phyloP scores from a whole-genome alignment of 2,888 invertebrate species.

The Tetranychus truncatus region DNA sequence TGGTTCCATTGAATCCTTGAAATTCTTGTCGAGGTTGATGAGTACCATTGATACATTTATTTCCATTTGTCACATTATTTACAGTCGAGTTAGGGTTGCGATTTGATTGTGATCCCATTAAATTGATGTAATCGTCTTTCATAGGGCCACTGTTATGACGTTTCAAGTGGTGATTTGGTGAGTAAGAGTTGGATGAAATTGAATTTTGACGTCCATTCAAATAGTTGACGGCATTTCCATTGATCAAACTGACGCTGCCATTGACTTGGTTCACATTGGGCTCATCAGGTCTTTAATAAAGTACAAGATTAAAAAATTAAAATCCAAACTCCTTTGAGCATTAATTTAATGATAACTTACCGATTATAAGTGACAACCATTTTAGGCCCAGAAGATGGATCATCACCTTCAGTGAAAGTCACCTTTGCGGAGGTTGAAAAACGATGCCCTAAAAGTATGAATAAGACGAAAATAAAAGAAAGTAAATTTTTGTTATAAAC shows the following conservation, averaged over 20 bases:
- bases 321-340: not conserved
- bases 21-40: not conserved
- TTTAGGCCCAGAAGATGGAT: conserved; percentile 10
- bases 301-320: not conserved
- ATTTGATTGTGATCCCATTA: not conserved
- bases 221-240: not conserved
- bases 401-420: conserved; percentile 30
- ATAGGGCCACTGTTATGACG: not conserved
- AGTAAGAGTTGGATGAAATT: not conserved
- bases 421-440: conserved; percentile 61
- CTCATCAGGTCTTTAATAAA: not conserved
- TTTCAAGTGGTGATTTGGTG: not conserved
- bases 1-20: not conserved
- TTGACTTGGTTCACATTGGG: not conserved
- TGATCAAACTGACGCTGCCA: not conserved
- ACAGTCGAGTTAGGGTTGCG: not conserved
- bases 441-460: conserved; percentile 46
- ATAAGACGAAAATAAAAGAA: conserved; percentile 17
- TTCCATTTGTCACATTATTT: not conserved
- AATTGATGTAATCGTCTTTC: not conserved
- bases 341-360: conserved; percentile 35
- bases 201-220: no score
- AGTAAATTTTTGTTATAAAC: conserved; percentile 11
- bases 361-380: conserved; percentile 57
- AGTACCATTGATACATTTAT: not conserved